Evolutionary conservation across 2,113 vertebrate species (phyloP).

Genomic region (Hystrix brachyura): DNA sequence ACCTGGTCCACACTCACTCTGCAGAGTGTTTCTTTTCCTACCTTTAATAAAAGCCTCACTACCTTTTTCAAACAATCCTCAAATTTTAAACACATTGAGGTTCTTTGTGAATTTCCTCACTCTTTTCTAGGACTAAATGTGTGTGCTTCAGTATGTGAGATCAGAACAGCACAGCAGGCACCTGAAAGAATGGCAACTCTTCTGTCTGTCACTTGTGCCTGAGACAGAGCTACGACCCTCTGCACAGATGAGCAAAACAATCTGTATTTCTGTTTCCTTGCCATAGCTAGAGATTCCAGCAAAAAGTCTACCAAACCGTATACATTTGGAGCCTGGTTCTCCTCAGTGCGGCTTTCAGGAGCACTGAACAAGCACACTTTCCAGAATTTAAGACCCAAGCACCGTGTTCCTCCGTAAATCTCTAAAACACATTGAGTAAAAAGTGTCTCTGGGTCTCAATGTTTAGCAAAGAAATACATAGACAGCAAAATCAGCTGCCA

Average conservation of each 20-base stretch:
- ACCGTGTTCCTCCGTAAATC: background rate
- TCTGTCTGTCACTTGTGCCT: background rate
- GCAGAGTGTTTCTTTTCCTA: background rate
- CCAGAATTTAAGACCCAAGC: background rate
- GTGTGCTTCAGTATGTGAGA: background rate
- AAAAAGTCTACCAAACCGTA: background rate
- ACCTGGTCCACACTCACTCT: background rate
- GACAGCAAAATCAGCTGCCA: background rate
- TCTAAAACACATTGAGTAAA: background rate
- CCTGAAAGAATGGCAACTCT: background rate
- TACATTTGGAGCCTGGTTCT: background rate
- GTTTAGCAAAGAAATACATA: background rate
- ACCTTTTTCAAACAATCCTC: background rate
- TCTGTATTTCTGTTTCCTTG: background rate
- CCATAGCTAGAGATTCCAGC: background rate
- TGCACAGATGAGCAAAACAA: background rate
- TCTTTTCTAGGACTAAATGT: background rate
- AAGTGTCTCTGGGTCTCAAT: background rate
- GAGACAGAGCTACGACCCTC: background rate
- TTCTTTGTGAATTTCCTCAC: background rate
- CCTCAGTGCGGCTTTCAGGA: background rate
- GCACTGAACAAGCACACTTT: background rate
- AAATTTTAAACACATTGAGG: conserved; percentile 24
- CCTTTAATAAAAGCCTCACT: background rate
- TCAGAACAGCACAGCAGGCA: background rate